Evolutionary conservation across 2,888 invertebrate species (phyloP), one percentile per base, ranked within the genome.

Genomic region (Nebria salina): DNA sequence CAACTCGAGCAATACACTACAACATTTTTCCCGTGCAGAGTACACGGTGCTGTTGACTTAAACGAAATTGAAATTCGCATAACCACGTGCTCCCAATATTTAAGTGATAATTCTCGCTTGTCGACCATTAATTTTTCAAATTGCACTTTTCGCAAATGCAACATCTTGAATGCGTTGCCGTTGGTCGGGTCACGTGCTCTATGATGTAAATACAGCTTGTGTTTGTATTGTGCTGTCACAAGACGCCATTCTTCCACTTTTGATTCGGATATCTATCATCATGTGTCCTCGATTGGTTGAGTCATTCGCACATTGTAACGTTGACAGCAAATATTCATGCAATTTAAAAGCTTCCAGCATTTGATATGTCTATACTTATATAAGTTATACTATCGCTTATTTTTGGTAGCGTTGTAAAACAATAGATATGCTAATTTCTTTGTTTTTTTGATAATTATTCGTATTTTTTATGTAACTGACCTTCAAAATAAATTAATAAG

Each of bases 21-120:
- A 54, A 54, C 54, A 54, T 54, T 11, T 13, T 11, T 13, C 54
- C 13, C 0, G 2, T 54, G 54, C 54, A 11, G 11, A 11, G 13
- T 43, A 43, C 43, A 34, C 15, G 34, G 66, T 34, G 20, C 68
- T 77, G 77, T 77, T 77, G 77, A 77, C 77, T 72, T 77, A 34
- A 64, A 34, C 72, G 77, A 77, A 77, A 77, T 77, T 77, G 77
- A 77, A 77, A 77, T 65, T 64, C n/a, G 65, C 9, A 54, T 54
- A 54, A 54, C 54, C 54, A 54, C 54, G 54, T 54, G 54, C 54
- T 54, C 8, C 8, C 54, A 8, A 54, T 54, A 54, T 54, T 54
- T 54, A 54, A 34, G 34, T 34, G 34, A 34, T 2, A 34, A 34
- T 34, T 34, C 34, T 34, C 34, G 34, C 34, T 34, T 34, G 34